Evolutionary conservation across 2,888 invertebrate species (phyloP), one percentile per base, ranked within the genome.

Genomic region (Mimas tiliae): DNA sequence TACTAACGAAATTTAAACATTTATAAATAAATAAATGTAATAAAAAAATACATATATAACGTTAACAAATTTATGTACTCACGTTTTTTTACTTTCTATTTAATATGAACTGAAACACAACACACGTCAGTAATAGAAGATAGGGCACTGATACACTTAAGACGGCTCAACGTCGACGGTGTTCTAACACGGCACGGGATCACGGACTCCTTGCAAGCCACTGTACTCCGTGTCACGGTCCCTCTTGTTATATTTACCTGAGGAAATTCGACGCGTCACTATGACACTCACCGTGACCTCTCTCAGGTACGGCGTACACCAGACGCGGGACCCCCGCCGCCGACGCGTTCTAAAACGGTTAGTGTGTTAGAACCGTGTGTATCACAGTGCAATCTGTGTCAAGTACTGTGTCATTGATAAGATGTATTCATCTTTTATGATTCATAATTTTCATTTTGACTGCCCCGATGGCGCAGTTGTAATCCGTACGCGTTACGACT

Each of bases 191-290:
- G 55, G 63, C 62, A 55, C 67, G 64, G 70, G 66, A 72, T 69
- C 50, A 67, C 64, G 65, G 53, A 55, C 65, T 62, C 68, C 53
- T 51, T 47, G 51, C 6, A 38, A 34, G 62, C 65, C 64, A 71
- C 72, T 69, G 71, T 42, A 51, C 62, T 16, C 45, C 27, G 70
- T 51, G 53, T n/a, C 58, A 45, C 67, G 19, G 63, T 27, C 67
- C 51, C 19, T 64, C 63, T 66, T 70, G 74, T 75, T 75, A 72
- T 75, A 75, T 75, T 71, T 66, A 70, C 70, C 64, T 67, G 68
- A 68, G 71, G 68, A 74, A 70, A 72, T 69, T 34, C 64, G 52
- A 52, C 50, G 48, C 65, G 65, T 27, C 63, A 45, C 48, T 38
- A 14, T 62, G 66, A 52, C 66, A 66, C 65, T 63, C 64, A 65